Conservation (phyloP, 2,797 vertebrate genomes). For the Leptodactylus fallax region DNA sequence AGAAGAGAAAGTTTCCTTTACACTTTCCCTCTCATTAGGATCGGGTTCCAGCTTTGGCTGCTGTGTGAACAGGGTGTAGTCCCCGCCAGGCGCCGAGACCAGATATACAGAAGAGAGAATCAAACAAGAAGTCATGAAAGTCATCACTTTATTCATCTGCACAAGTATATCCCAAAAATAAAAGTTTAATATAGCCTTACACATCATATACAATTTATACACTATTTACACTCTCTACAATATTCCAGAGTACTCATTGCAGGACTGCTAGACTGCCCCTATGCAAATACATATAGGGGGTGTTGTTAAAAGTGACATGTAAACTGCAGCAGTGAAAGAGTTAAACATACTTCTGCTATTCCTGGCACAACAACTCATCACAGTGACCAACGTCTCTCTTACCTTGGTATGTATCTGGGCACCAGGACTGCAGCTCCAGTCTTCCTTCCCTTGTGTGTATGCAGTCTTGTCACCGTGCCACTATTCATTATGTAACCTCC, state of each 20-base stretch:
- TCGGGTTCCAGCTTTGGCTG: background rate
- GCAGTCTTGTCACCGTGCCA: background rate
- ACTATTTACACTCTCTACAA: background rate
- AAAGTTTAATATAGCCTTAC: background rate
- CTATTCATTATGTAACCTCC: background rate
- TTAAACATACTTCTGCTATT: background rate
- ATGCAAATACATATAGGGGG: background rate
- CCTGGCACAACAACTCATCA: background rate
- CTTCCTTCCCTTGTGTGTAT: background rate
- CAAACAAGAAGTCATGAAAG: background rate
- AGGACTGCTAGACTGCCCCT: no score
- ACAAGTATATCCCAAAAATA: no score
- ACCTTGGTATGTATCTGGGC: background rate
- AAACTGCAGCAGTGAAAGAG: background rate
- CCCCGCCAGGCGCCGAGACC: no score
- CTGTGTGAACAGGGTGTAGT: background rate
- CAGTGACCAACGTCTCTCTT: background rate
- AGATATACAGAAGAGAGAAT: background rate
- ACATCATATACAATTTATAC: background rate
- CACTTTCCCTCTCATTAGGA: background rate
- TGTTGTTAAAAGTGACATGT: background rate
- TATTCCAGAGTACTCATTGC: background rate
- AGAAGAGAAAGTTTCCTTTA: background rate
- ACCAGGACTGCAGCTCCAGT: background rate
- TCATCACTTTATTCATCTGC: background rate